A percentile compares a stretch with the other conserved stretches of the same genome.
phyloP scores from a whole-genome alignment of 2,113 vertebrate genomes.

The Falco punctatus region DNA sequence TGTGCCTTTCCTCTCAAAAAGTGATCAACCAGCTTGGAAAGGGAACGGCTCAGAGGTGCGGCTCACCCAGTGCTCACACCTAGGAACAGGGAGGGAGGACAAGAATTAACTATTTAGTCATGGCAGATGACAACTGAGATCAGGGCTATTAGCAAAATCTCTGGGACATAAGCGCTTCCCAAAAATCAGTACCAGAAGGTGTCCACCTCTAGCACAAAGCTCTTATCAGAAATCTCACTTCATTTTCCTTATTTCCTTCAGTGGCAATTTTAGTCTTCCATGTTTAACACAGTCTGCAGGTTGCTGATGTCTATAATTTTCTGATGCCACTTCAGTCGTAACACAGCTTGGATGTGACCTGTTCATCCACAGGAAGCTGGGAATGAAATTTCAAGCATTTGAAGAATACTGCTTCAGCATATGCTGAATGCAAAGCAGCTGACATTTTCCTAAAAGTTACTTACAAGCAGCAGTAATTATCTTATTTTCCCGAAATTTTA shows the following conservation, averaged over 20 bases:
- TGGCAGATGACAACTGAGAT: neutral
- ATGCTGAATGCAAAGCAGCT: neutral
- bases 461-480: conserved; percentile 17
- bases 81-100: rapidly evolving
- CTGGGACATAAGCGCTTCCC: neutral
- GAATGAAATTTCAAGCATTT: neutral
- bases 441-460: conserved; percentile 29
- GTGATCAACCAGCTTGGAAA: rapidly evolving
- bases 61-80: neutral
- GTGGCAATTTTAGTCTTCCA: neutral
- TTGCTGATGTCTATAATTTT: neutral
- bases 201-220: neutral
- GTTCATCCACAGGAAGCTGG: neutral
- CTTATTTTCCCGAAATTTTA: neutral
- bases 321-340: neutral
- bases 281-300: neutral
- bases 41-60: neutral
- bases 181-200: neutral
- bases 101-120: neutral
- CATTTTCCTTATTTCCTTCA: neutral
- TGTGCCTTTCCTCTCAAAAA: neutral
- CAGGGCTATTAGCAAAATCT: neutral
- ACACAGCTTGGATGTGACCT: neutral
- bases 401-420: neutral
- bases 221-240: neutral